Evolutionary conservation across 2,113 vertebrate species (phyloP).

Genomic region (Chionomys nivalis): DNA sequence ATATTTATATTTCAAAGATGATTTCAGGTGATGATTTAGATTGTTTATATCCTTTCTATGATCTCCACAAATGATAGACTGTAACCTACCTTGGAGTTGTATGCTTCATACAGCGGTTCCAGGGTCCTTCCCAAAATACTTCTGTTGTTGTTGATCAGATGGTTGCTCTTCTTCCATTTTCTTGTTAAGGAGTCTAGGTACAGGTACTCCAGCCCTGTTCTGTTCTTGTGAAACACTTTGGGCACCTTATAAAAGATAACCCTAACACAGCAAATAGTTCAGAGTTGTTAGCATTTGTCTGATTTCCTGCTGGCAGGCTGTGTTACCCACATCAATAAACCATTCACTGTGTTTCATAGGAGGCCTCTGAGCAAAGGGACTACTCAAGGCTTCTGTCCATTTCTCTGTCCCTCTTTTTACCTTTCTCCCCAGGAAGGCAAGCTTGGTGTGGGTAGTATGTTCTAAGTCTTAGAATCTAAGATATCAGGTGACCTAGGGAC

Average conservation of each 20-base stretch:
- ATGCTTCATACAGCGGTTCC: conserved; percentile 88
- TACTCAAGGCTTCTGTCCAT: neutral
- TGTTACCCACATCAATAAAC: neutral
- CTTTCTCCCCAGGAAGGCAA: neutral
- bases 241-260: conserved; percentile 95
- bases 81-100: conserved; percentile 86
- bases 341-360: neutral
- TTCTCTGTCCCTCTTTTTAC: neutral
- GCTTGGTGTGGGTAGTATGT: neutral
- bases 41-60: neutral
- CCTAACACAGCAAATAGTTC: conserved; percentile 84
- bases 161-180: conserved; percentile 88
- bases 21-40: neutral
- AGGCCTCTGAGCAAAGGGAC: neutral
- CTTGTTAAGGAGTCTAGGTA: conserved; percentile 90
- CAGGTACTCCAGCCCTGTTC: conserved; percentile 89
- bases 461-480: neutral
- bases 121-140: conserved; percentile 89
- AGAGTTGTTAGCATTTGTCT: neutral
- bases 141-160: conserved; percentile 88
- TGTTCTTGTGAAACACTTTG: conserved; percentile 13
- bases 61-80: neutral
- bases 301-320: neutral
- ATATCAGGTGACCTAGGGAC: neutral
- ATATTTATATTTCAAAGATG: neutral